Evolutionary conservation across 2,113 vertebrate species (phyloP).

Genomic region (Platichthys flesus): DNA sequence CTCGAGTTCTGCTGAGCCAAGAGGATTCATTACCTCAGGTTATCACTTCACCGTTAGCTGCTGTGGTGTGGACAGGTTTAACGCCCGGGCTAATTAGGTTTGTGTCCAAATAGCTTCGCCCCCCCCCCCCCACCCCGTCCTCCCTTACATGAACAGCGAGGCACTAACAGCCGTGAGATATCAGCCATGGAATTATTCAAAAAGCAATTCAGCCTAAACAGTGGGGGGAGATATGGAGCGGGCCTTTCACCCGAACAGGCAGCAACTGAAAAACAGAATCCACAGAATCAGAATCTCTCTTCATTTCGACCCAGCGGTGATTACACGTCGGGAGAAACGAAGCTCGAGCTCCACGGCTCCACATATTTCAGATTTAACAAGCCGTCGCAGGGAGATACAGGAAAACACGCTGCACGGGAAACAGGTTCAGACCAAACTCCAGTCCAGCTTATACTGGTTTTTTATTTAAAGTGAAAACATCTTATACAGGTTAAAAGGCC

Average conservation of each 20-base stretch:
- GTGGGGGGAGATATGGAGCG: slow-evolving; percentile 59
- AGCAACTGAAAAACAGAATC: slow-evolving; percentile 28
- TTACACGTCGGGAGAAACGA: slow-evolving; percentile 17
- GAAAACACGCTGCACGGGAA: background rate
- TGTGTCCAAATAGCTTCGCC: slow-evolving; percentile 21
- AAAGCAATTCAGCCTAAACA: slow-evolving; percentile 71
- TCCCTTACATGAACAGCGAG: slow-evolving; percentile 52
- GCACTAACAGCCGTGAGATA: slow-evolving; percentile 70
- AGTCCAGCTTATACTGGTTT: background rate
- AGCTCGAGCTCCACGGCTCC: background rate
- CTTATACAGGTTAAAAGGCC: too few relatives aligned
- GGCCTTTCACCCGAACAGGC: slow-evolving; percentile 37
- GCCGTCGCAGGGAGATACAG: background rate
- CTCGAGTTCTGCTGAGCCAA: slow-evolving; percentile 54
- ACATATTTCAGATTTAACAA: slow-evolving; percentile 31
- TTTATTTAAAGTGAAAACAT: background rate
- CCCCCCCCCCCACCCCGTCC: background rate
- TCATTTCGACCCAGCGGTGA: slow-evolving; percentile 29
- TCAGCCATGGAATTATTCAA: slow-evolving; percentile 76
- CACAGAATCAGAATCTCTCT: slow-evolving; percentile 17
- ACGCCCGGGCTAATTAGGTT: slow-evolving; percentile 47
- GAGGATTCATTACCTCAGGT: slow-evolving; percentile 41
- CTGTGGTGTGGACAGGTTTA: slow-evolving; percentile 56
- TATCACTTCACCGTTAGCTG: slow-evolving; percentile 31
- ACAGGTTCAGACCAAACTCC: background rate